Evolutionary conservation across 2,888 invertebrate species (phyloP).

Genomic region (Epistrophe eligans): DNA sequence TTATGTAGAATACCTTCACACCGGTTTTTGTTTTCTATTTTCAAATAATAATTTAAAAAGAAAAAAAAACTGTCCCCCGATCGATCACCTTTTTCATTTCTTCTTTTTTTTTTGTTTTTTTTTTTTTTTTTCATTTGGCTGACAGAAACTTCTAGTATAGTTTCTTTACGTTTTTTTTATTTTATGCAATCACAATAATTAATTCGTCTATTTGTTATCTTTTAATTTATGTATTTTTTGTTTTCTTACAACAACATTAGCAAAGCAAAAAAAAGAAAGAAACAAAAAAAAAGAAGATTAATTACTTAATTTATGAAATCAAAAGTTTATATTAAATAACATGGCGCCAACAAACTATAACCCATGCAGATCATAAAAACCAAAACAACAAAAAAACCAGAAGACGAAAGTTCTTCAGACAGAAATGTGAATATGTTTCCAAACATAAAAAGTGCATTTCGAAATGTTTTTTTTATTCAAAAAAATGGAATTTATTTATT

Average conservation of each 20-base stretch:
- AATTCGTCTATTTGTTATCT: conserved; percentile 39
- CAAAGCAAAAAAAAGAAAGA: conserved; percentile 1
- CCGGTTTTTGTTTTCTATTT: background rate
- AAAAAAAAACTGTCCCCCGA: conserved; percentile 32
- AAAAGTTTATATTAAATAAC: conserved; percentile 55
- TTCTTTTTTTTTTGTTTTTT: background rate
- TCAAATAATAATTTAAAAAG: background rate
- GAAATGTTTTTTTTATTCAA: conserved; percentile 33
- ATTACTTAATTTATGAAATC: conserved; percentile 70
- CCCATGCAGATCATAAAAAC: conserved; percentile 65
- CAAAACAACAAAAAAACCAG: conserved; percentile 20
- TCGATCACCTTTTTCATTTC: conserved; percentile 51
- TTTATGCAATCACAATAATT: conserved; percentile 57
- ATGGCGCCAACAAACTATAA: conserved; percentile 67
- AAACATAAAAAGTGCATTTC: conserved; percentile 58
- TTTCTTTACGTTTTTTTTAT: conserved; percentile 19
- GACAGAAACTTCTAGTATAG: conserved; percentile 31
- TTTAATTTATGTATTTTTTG: conserved; percentile 1
- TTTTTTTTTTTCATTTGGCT: too few species aligned
- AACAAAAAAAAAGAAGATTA: conserved; percentile 49
- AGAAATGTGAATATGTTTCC: conserved; percentile 25
- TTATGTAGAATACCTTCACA: conserved; percentile 8
- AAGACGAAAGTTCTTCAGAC: conserved; percentile 15
- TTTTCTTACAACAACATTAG: conserved; percentile 11
- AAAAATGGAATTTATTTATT: conserved; percentile 25